A percentile compares a stretch with the other conserved stretches of the same genome.
phyloP scores from a whole-genome alignment of 2,797 vertebrate species.

The Xerus rutilus region DNA sequence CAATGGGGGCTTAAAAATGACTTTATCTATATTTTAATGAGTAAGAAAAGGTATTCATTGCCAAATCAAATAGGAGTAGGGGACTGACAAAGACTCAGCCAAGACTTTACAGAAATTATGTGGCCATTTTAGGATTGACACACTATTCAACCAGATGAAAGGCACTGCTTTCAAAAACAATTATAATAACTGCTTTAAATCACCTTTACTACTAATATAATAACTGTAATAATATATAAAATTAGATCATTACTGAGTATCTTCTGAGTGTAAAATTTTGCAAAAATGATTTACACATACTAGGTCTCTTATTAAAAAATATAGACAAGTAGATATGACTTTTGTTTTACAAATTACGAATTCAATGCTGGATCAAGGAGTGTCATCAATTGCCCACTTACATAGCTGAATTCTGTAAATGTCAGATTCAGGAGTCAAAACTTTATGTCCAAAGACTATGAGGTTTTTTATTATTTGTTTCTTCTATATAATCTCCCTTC shows the following conservation, averaged over 20 bases:
- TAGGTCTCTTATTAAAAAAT: constrained; percentile 23
- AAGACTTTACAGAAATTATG: not conserved
- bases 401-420: not conserved
- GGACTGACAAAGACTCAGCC: not conserved
- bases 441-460: not conserved
- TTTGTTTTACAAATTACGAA: not conserved
- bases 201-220: not conserved
- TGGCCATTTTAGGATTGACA: not conserved
- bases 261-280: not conserved
- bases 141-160: not conserved
- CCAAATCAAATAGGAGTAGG: not conserved
- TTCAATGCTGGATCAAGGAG: not conserved
- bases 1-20: not conserved
- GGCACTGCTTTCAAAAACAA: not conserved
- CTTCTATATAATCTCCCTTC: not conserved
- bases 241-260: not conserved
- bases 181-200: not conserved
- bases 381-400: not conserved
- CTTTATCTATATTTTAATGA: not conserved
- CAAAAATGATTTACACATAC: not conserved
- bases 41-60: not conserved
- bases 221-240: not conserved
- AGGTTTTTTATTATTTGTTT: not conserved
- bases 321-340: not conserved
- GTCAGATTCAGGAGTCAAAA: not conserved